phyloP scores from a whole-genome alignment of 2,113 vertebrate genomes.

The Macroglossus sobrinus region DNA sequence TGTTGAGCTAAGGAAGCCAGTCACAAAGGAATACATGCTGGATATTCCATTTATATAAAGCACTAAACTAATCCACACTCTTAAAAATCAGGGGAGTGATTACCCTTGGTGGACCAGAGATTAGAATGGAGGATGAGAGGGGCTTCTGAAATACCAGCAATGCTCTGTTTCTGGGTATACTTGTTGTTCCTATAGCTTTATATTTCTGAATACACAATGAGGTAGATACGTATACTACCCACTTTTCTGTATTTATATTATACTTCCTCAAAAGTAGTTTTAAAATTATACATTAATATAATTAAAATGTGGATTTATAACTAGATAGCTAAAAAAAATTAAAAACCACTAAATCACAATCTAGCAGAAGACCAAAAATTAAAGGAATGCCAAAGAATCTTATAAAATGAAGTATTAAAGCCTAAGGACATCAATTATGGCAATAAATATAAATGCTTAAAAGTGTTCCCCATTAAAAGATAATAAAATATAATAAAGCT shows the following conservation, averaged over 20 bases:
- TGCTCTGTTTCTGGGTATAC: not conserved
- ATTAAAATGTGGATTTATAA: conserved; percentile 14
- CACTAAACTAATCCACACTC: not conserved
- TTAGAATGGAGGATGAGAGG: not conserved
- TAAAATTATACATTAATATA: not conserved
- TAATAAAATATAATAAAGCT: conserved; percentile 50
- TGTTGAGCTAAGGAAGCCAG: not conserved
- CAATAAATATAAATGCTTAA: conserved; percentile 60
- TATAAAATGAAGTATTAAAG: conserved; percentile 34
- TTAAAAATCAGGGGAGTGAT: not conserved
- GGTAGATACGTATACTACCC: not conserved
- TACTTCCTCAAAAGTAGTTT: conserved; percentile 2
- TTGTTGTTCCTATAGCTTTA: not conserved
- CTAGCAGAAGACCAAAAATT: conserved; percentile 20
- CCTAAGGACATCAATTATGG: conserved; percentile 34
- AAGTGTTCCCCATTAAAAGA: conserved; percentile 42
- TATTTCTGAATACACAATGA: conserved; percentile 17
- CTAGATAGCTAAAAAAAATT: conserved; percentile 42
- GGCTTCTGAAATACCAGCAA: not conserved
- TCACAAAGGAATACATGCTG: not conserved
- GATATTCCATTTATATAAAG: not conserved
- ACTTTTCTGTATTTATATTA: not conserved
- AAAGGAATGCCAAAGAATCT: conserved; percentile 21
- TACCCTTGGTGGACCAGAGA: not conserved
- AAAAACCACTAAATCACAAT: conserved; percentile 9